These are phyloP conservation scores for Polypedilum pembai DNA, from an alignment of 1,140 invertebrate species.

Conservation along the genomic window DNA sequence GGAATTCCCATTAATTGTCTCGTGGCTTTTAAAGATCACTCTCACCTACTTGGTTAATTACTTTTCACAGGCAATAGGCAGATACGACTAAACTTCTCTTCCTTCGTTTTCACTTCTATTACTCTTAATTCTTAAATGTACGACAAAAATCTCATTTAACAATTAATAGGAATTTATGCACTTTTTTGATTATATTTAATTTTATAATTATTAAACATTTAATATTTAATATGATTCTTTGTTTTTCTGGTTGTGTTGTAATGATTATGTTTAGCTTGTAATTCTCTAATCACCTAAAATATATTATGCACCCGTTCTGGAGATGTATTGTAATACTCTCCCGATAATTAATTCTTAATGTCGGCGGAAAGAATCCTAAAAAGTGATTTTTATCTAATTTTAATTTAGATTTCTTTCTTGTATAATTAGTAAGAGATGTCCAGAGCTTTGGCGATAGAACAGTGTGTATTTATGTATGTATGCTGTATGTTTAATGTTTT, in stretches of 20 bases:
- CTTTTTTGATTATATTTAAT: conserved; percentile 27
- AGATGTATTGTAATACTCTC: background rate
- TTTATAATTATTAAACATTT: conserved; percentile 5
- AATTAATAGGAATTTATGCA: conserved; percentile 28
- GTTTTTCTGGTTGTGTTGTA: conserved; percentile 15
- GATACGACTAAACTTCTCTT: background rate
- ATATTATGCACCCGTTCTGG: conserved; percentile 26
- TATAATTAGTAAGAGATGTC: conserved; percentile 15
- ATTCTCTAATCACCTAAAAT: conserved; percentile 12
- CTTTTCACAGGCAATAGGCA: conserved; percentile 24
- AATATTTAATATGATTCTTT: conserved; percentile 20
- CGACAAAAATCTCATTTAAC: conserved; percentile 25
- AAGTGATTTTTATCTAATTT: background rate
- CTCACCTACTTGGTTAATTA: conserved; percentile 9
- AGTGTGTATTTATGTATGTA: background rate
- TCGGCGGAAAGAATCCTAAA: background rate
- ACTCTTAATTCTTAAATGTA: conserved; percentile 13
- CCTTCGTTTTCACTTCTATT: background rate
- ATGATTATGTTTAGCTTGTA: conserved; percentile 27
- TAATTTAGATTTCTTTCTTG: background rate
- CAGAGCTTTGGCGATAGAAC: background rate
- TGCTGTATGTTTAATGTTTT: background rate
- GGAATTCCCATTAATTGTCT: conserved; percentile 28
- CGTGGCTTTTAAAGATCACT: conserved; percentile 27
- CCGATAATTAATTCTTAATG: background rate